Conservation (phyloP, 2,888 invertebrate species). For the Portevinia maculata region DNA sequence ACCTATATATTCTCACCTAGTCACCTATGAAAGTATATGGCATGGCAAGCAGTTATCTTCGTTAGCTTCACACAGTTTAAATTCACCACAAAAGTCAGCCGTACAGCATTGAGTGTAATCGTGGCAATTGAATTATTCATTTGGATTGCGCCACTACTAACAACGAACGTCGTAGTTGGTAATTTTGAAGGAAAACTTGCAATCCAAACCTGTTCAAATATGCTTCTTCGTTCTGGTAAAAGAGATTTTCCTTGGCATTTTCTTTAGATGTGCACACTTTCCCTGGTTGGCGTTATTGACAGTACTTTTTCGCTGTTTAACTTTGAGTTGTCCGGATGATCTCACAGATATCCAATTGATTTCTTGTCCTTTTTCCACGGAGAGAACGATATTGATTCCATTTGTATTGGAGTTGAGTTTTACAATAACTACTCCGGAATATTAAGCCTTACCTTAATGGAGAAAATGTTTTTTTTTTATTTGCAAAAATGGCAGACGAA, state of each 20-base stretch:
- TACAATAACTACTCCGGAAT: constrained; percentile 6
- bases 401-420: constrained; percentile 1
- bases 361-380: constrained; percentile 16
- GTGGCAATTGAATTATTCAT: constrained; percentile 66
- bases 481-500: constrained; percentile 9
- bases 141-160: constrained; percentile 24
- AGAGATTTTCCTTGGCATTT: constrained; percentile 7
- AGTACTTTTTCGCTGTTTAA: constrained; percentile 50
- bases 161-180: background rate
- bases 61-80: constrained; percentile 1
- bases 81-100: constrained; percentile 47
- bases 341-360: constrained; percentile 61
- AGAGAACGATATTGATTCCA: constrained; percentile 23
- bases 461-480: constrained; percentile 6
- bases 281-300: background rate
- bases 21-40: background rate
- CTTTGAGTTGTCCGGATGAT: constrained; percentile 62
- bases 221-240: constrained; percentile 12
- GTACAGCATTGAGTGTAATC: constrained; percentile 50
- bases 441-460: background rate
- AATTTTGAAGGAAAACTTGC: constrained; percentile 8
- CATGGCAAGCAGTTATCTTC: background rate
- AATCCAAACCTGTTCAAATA: constrained; percentile 16
- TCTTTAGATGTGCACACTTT: constrained; percentile 1
- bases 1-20: background rate